A percentile compares a stretch with the other conserved stretches of the same genome.
Conservation (phyloP, 2,888 invertebrate genomes). For the Harpagoxenus sublaevis region DNA sequence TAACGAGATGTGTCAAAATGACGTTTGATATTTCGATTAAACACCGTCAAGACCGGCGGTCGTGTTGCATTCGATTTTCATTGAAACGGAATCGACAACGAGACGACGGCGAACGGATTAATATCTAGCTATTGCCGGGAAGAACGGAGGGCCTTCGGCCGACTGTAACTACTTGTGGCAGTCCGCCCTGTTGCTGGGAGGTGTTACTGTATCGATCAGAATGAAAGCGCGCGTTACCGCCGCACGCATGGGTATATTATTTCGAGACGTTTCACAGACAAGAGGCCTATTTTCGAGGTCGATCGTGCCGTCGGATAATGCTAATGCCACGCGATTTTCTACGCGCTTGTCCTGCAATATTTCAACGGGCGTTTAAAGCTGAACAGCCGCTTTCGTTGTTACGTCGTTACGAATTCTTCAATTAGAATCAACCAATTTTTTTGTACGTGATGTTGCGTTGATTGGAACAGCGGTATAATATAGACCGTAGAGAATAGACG, state of each 20-base stretch:
- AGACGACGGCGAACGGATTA: slow-evolving; percentile 37
- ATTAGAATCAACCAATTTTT: slow-evolving; percentile 8
- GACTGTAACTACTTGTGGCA: slow-evolving; percentile 76
- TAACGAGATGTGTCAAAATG: background rate
- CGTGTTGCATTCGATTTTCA: slow-evolving; percentile 17
- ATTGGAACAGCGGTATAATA: background rate
- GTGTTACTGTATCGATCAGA: slow-evolving; percentile 83
- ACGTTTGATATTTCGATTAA: slow-evolving; percentile 15
- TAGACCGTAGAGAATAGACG: background rate
- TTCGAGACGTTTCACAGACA: slow-evolving; percentile 58
- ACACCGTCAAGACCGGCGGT: background rate
- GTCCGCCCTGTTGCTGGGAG: slow-evolving; percentile 83
- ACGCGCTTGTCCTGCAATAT: slow-evolving; percentile 7
- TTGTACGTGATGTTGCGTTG: background rate
- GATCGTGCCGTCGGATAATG: slow-evolving; percentile 46
- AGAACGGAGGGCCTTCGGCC: slow-evolving; percentile 67
- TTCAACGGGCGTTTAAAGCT: slow-evolving; percentile 23
- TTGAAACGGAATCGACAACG: background rate
- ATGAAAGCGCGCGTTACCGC: slow-evolving; percentile 75
- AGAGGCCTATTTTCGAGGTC: slow-evolving; percentile 51
- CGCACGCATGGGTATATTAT: slow-evolving; percentile 63
- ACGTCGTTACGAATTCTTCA: background rate
- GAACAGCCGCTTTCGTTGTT: background rate
- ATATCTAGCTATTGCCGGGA: slow-evolving; percentile 58
- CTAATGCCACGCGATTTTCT: slow-evolving; percentile 45